phyloP scores from a whole-genome alignment of 2,888 invertebrate species.

The Drosophila nr. perissopoda region DNA sequence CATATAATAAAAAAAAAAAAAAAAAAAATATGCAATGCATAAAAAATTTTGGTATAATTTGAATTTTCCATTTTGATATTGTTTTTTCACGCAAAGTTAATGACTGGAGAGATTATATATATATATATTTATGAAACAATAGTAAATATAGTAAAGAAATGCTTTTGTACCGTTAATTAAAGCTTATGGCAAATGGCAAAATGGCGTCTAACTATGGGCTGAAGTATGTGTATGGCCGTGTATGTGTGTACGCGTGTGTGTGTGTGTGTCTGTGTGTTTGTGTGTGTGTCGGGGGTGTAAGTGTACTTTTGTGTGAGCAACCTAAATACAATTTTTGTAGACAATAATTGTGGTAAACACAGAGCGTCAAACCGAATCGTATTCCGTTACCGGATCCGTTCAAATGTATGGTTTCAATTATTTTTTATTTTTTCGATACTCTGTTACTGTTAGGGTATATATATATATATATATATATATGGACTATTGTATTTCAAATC shows the following conservation, averaged over 20 bases:
- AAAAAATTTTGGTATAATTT: constrained; percentile 68
- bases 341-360: constrained; percentile 30
- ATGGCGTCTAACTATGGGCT: constrained; percentile 38
- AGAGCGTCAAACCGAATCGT: constrained; percentile 23
- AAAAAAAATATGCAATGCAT: constrained; percentile 57
- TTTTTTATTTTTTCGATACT: neutral
- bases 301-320: constrained; percentile 42
- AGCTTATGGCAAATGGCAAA: constrained; percentile 65
- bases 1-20: constrained; percentile 24
- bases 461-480: neutral
- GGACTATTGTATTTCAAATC: neutral
- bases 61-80: constrained; percentile 47
- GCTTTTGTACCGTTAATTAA: constrained; percentile 53
- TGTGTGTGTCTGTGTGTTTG: constrained; percentile 40
- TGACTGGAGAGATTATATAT: constrained; percentile 81
- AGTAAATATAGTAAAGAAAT: constrained; percentile 53
- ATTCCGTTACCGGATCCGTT: neutral
- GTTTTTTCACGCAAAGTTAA: constrained; percentile 77
- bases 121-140: constrained; percentile 44
- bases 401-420: neutral
- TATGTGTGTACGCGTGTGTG: constrained; percentile 16
- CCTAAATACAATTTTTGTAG: constrained; percentile 34
- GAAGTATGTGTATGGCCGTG: constrained; percentile 17
- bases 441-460: neutral
- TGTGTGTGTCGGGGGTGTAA: constrained; percentile 21